Conservation (phyloP, 2,113 vertebrate genomes). For the Noctilio leporinus region DNA sequence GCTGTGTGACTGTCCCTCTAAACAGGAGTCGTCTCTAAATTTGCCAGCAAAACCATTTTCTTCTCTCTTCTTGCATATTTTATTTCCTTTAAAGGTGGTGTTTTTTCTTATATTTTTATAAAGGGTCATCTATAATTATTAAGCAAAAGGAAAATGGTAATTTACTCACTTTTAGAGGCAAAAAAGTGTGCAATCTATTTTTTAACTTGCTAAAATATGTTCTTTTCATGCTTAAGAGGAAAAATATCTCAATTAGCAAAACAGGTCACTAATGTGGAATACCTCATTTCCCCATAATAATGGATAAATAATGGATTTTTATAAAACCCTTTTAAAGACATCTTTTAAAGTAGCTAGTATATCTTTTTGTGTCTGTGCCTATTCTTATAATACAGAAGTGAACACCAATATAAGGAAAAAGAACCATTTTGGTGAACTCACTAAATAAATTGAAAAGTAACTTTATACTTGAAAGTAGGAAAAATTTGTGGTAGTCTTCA, state of each 20-base stretch:
- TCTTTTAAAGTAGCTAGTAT: background rate
- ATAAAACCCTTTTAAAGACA: conserved; percentile 14
- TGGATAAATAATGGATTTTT: background rate
- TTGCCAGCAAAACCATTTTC: background rate
- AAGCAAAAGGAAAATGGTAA: background rate
- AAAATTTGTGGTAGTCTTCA: conserved; percentile 18
- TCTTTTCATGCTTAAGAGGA: background rate
- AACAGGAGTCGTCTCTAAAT: background rate
- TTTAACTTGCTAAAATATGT: background rate
- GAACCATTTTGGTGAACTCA: background rate
- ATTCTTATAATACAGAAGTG: background rate
- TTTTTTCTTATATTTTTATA: conserved; percentile 21
- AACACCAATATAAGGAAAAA: background rate
- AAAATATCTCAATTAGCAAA: background rate
- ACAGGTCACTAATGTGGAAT: background rate
- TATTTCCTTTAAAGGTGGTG: background rate
- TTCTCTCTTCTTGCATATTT: background rate
- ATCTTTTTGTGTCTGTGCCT: background rate
- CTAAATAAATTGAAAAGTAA: conserved; percentile 22
- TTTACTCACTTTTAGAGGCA: background rate
- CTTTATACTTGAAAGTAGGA: background rate
- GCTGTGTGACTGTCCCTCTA: background rate
- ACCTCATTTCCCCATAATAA: background rate
- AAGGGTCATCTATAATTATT: background rate
- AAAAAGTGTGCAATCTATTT: background rate